Evolutionary conservation across 2,888 invertebrate genomes (phyloP).

Genomic region (Mesochorus sp.): DNA sequence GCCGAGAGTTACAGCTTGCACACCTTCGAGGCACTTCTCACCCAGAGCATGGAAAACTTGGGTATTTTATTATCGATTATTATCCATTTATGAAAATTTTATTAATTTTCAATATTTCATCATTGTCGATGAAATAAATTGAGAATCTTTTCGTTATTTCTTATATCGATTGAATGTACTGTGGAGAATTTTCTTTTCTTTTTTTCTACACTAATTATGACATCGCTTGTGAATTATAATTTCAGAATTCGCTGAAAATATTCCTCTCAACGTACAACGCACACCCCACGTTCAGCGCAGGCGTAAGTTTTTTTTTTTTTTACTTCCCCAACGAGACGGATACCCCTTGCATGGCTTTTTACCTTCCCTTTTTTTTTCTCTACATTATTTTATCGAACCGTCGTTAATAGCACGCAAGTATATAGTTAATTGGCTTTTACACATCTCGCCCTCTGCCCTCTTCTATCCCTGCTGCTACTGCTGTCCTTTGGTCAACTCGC

Average conservation of each 20-base stretch:
- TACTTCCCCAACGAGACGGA: constrained; percentile 25
- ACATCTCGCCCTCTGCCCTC: constrained; percentile 19
- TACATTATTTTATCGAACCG: constrained; percentile 63
- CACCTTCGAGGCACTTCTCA: constrained; percentile 95
- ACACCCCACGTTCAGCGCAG: constrained; percentile 93
- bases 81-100: background rate
- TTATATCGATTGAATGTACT: no score
- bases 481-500: no score
- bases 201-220: no score
- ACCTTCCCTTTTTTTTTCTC: constrained; percentile 38
- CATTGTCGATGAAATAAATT: no score
- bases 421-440: constrained; percentile 63
- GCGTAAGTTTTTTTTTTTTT: constrained; percentile 86
- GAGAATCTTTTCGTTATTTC: no score
- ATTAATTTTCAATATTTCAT: background rate
- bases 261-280: constrained; percentile 92
- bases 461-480: background rate
- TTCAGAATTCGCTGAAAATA: constrained; percentile 93
- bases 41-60: constrained; percentile 97
- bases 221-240: constrained; percentile 72
- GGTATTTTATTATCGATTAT: constrained; percentile 83
- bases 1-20: constrained; percentile 97
- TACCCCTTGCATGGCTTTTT: constrained; percentile 23
- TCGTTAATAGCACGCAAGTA: constrained; percentile 61
- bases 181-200: no score